phyloP scores from a whole-genome alignment of 2,888 invertebrate genomes.

The Pristionchus entomophagus region DNA sequence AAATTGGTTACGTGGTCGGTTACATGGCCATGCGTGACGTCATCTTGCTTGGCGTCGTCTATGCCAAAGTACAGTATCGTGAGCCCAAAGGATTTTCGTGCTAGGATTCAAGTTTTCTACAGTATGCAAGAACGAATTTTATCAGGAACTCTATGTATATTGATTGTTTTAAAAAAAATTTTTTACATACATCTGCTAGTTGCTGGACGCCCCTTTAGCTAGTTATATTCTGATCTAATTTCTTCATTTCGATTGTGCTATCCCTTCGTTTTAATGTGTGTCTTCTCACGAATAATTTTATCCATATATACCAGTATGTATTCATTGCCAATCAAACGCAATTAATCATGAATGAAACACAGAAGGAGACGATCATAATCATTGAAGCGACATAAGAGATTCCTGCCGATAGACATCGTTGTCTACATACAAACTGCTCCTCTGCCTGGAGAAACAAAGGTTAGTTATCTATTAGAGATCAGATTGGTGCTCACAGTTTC shows the following conservation, averaged over 20 bases:
- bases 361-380: slow-evolving; percentile 40
- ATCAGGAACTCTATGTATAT: not conserved
- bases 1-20: slow-evolving; percentile 17
- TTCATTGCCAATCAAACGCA: slow-evolving; percentile 28
- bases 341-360: slow-evolving; percentile 39
- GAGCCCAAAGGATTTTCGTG: too few species aligned
- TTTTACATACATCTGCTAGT: too few species aligned
- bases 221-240: too few species aligned
- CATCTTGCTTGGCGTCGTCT: too few species aligned
- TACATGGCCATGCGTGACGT: not conserved
- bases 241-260: not conserved
- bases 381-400: slow-evolving; percentile 34
- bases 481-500: not conserved
- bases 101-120: too few species aligned
- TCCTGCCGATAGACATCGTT: slow-evolving; percentile 40
- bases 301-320: slow-evolving; percentile 25
- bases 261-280: not conserved
- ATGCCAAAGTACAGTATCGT: too few species aligned
- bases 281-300: slow-evolving; percentile 31
- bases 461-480: not conserved
- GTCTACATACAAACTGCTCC: slow-evolving; percentile 43
- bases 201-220: too few species aligned
- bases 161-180: too few species aligned
- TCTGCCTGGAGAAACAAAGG: not conserved
- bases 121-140: not conserved